These are phyloP conservation scores for Sarcophilus harrisii DNA, from an alignment of 2,797 vertebrate species.

Conservation along the genomic window DNA sequence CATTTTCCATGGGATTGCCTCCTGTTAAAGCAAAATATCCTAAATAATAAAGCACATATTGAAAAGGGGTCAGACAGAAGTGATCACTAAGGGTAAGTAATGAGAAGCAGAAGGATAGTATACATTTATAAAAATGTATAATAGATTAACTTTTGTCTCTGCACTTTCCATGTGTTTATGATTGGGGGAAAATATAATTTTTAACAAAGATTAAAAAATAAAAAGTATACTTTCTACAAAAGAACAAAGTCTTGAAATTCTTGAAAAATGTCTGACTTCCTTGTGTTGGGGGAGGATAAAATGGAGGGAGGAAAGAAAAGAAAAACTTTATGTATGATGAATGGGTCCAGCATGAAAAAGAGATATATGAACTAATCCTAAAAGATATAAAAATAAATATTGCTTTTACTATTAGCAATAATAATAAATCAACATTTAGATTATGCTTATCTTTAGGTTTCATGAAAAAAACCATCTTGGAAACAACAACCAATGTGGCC, in stretches of 20 bases:
- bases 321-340: neutral
- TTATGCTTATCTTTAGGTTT: neutral
- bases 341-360: neutral
- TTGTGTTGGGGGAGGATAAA: neutral
- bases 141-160: too few relatives aligned
- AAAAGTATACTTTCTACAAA: too few relatives aligned
- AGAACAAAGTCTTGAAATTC: neutral
- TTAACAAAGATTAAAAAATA: too few relatives aligned
- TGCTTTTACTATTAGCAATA: neutral
- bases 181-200: neutral
- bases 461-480: neutral
- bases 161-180: too few relatives aligned
- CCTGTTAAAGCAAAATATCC: neutral
- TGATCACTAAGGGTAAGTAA: neutral
- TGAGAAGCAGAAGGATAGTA: neutral
- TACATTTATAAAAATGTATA: neutral
- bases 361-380: neutral
- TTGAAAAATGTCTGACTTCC: neutral
- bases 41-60: neutral
- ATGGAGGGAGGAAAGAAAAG: neutral
- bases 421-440: neutral
- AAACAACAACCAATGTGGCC: neutral
- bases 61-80: neutral
- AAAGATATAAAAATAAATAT: neutral
- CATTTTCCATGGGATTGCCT: neutral